Conservation (phyloP, 2,888 invertebrate species). For the Ganaspis brasiliensis region DNA sequence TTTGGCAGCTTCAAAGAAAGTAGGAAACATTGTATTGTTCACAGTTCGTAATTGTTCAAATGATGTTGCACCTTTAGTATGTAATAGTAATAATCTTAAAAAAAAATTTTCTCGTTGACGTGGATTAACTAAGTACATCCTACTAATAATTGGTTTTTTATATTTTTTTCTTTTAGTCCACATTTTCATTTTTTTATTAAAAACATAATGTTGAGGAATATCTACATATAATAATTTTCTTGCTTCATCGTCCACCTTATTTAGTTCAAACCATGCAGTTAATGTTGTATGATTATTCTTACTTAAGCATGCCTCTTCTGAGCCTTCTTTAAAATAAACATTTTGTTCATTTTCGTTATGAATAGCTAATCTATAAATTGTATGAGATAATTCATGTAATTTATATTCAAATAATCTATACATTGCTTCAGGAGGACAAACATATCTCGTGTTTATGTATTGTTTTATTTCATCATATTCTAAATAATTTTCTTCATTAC, state of each 20-base stretch:
- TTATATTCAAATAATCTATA: conserved; percentile 59
- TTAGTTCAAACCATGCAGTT: conserved; percentile 50
- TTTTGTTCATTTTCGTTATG: conserved; percentile 63
- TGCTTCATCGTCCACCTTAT: conserved; percentile 35
- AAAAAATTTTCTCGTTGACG: conserved; percentile 48
- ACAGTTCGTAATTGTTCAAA: conserved; percentile 31
- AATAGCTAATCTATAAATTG: conserved; percentile 61
- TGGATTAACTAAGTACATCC: conserved; percentile 53
- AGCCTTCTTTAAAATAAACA: conserved; percentile 50
- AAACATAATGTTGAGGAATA: conserved; percentile 45
- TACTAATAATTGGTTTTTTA: conserved; percentile 48
- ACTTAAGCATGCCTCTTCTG: conserved; percentile 23
- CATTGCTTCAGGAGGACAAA: conserved; percentile 60
- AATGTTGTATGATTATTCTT: conserved; percentile 47
- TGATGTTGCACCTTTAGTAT: conserved; percentile 23
- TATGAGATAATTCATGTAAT: conserved; percentile 59
- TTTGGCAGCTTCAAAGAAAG: conserved; percentile 40
- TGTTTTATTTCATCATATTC: conserved; percentile 61
- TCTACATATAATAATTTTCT: conserved; percentile 49
- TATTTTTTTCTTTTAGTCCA: conserved; percentile 40
- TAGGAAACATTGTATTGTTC: conserved; percentile 21
- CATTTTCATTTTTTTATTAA: conserved; percentile 43
- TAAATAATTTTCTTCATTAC: conserved; percentile 30
- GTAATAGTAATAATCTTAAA: conserved; percentile 50
- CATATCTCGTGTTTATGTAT: conserved; percentile 61